Percentiles rank a stretch among this genome's conserved stretches.
phyloP scores from a whole-genome alignment of 2,888 invertebrate genomes.

The Drosophila mimetica region DNA sequence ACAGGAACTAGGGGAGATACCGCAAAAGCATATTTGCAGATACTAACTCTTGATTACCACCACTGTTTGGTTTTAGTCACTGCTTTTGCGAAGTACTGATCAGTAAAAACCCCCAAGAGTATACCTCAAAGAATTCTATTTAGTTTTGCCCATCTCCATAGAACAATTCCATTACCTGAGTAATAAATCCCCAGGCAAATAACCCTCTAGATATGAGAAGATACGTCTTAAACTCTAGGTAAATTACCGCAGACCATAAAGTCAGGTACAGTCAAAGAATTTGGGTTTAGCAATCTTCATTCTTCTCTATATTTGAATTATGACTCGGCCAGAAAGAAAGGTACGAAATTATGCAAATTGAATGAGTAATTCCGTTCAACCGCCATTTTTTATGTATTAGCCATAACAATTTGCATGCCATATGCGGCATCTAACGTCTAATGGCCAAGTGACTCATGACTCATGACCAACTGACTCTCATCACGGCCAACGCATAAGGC shows the following conservation, averaged over 20 bases:
- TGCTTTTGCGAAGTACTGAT: not conserved
- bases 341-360: slow-evolving; percentile 47
- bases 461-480: slow-evolving; percentile 7
- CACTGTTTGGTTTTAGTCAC: not conserved
- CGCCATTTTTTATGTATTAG: slow-evolving; percentile 24
- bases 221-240: slow-evolving; percentile 5
- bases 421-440: slow-evolving; percentile 57
- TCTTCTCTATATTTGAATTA: slow-evolving; percentile 1
- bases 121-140: not conserved
- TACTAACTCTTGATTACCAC: not conserved
- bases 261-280: not conserved
- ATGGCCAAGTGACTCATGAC: slow-evolving; percentile 23
- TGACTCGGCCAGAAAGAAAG: slow-evolving; percentile 12
- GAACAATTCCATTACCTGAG: not conserved
- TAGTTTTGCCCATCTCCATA: not conserved
- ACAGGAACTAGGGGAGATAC: slow-evolving; percentile 40
- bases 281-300: not conserved
- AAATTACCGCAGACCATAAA: slow-evolving; percentile 23
- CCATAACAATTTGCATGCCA: slow-evolving; percentile 56
- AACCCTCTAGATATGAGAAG: slow-evolving; percentile 18
- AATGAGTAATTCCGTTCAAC: slow-evolving; percentile 21
- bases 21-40: slow-evolving; percentile 12
- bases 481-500: slow-evolving; percentile 27
- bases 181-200: not conserved
- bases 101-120: not conserved